Percentiles rank a stretch among this genome's conserved stretches.
phyloP scores from a whole-genome alignment of 2,797 vertebrate genomes.

The Gymnocypris eckloni region DNA sequence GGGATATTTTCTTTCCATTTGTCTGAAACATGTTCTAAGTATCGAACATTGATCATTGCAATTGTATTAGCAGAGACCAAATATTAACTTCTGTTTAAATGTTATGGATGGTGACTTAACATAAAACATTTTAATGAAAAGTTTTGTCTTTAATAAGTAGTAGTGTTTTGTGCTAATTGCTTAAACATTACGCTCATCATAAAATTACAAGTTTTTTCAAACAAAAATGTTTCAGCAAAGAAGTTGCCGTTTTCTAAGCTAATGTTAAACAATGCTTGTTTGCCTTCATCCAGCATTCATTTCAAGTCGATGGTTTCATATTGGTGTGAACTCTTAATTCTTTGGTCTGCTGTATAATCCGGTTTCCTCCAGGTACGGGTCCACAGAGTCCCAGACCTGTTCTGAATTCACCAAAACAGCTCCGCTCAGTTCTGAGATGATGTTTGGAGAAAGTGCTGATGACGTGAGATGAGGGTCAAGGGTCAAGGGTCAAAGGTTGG shows the following conservation, averaged over 20 bases:
- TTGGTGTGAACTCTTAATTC: not conserved
- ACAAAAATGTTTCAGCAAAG: not conserved
- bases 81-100: not conserved
- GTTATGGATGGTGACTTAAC: not conserved
- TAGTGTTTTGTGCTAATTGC: constrained; percentile 17
- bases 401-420: not conserved
- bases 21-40: too few species aligned
- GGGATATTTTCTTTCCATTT: too few species aligned
- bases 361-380: not conserved
- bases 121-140: not conserved
- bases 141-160: constrained; percentile 28
- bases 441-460: not conserved
- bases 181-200: not conserved
- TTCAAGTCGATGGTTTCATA: not conserved
- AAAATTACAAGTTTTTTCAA: not conserved
- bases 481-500: constrained; percentile 81
- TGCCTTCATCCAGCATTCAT: not conserved
- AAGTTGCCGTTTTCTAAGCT: not conserved
- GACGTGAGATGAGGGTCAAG: constrained; percentile 18
- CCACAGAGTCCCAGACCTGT: not conserved
- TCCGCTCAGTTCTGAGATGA: not conserved
- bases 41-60: too few species aligned
- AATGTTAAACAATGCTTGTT: not conserved
- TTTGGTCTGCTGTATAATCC: not conserved
- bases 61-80: not conserved